Conservation (phyloP, 1,140 invertebrate genomes). For the Oryzaephilus surinamensis region DNA sequence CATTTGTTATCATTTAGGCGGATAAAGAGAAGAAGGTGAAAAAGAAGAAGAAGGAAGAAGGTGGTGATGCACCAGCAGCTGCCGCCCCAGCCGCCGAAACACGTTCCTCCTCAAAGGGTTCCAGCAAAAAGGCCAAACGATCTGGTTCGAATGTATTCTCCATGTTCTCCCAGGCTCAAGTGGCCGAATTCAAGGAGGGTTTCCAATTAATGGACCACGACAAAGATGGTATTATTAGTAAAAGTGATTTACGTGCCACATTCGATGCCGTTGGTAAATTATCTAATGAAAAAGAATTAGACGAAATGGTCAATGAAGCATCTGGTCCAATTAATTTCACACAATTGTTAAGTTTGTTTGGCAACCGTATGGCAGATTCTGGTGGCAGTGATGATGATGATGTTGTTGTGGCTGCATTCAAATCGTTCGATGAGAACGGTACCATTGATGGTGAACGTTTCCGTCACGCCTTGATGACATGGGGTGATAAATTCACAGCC, state of each 20-base stretch:
- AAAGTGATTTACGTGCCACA: slow-evolving; percentile 89
- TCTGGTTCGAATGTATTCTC: slow-evolving; percentile 90
- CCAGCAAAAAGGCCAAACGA: slow-evolving; percentile 68
- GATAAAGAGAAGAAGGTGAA: slow-evolving; percentile 76
- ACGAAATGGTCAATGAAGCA: slow-evolving; percentile 83
- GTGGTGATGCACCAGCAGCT: slow-evolving; percentile 42
- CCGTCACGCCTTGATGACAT: slow-evolving; percentile 88
- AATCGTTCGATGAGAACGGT: slow-evolving; percentile 86
- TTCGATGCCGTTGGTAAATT: slow-evolving; percentile 91
- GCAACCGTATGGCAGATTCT: slow-evolving; percentile 71
- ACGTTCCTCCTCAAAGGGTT: slow-evolving; percentile 47
- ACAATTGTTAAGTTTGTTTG: slow-evolving; percentile 85
- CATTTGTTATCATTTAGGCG: too few relatives aligned
- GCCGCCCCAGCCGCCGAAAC: slow-evolving; percentile 47
- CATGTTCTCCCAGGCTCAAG: slow-evolving; percentile 90
- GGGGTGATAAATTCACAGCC: slow-evolving; percentile 90
- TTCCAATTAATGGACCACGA: slow-evolving; percentile 98
- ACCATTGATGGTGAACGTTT: slow-evolving; percentile 82
- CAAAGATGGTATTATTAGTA: slow-evolving; percentile 93
- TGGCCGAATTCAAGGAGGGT: slow-evolving; percentile 93
- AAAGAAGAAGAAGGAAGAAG: slow-evolving; percentile 65
- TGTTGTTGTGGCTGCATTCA: slow-evolving; percentile 89
- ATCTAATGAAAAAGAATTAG: slow-evolving; percentile 80
- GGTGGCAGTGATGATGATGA: slow-evolving; percentile 84
- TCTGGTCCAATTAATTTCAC: slow-evolving; percentile 93